Conservation (phyloP, 2,113 vertebrate genomes). For the Callorhinus ursinus region DNA sequence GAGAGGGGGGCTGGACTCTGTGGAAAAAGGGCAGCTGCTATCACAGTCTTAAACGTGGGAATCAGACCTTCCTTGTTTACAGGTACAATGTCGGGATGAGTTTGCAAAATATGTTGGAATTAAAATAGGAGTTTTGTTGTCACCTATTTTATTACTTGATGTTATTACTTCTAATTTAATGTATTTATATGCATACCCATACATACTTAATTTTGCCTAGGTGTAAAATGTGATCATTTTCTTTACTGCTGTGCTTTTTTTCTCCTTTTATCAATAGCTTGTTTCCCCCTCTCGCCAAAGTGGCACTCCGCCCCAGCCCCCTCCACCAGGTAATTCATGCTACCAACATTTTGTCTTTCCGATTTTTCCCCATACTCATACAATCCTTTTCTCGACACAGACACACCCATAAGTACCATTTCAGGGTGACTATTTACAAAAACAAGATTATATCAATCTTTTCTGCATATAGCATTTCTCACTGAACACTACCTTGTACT, state of each 20-base stretch:
- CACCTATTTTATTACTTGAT: neutral
- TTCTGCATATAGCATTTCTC: neutral
- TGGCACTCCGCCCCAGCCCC: neutral
- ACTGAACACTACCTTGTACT: neutral
- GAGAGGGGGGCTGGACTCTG: neutral
- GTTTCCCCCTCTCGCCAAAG: neutral
- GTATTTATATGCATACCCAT: neutral
- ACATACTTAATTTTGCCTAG: neutral
- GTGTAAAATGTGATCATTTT: neutral
- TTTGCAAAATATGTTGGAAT: neutral
- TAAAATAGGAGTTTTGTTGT: neutral
- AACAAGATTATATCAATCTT: constrained; percentile 3
- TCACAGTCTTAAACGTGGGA: neutral
- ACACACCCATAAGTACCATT: neutral
- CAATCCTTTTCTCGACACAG: neutral
- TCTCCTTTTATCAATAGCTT: neutral
- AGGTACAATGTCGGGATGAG: neutral
- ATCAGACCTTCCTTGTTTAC: neutral
- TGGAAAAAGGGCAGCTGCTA: neutral
- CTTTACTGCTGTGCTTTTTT: neutral
- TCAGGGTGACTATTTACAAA: neutral
- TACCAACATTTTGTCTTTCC: neutral
- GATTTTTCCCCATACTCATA: neutral
- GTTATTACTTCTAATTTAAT: neutral
- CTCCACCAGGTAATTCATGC: neutral